Percentiles rank a stretch among this genome's conserved stretches.
These are phyloP conservation scores for Cenopis cana DNA, from an alignment of 2,888 invertebrate species.

Conservation along the genomic window DNA sequence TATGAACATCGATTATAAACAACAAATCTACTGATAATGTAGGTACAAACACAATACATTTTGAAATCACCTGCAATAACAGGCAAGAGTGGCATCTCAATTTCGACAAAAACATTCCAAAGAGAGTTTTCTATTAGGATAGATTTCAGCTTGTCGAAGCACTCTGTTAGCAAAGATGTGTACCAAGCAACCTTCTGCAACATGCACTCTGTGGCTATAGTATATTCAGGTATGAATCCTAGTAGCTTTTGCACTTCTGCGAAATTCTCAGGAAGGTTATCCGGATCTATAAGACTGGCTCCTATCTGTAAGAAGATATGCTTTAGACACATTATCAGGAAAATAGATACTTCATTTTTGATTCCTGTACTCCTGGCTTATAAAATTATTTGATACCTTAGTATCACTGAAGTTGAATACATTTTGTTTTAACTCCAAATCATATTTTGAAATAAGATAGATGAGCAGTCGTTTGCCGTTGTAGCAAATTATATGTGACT, in stretches of 20 bases:
- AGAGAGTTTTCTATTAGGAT: slow-evolving; percentile 60
- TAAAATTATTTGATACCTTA: slow-evolving; percentile 58
- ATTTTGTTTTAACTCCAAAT: slow-evolving; percentile 52
- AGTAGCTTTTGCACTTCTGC: slow-evolving; percentile 64
- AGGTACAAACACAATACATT: background rate
- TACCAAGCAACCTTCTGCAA: slow-evolving; percentile 70
- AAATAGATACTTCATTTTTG: background rate
- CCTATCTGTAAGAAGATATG: slow-evolving; percentile 61
- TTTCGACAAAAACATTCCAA: slow-evolving; percentile 72
- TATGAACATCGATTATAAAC: too few species aligned
- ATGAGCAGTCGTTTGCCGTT: slow-evolving; percentile 69
- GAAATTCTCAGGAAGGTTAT: slow-evolving; percentile 71
- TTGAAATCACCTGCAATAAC: slow-evolving; percentile 68
- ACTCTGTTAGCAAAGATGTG: slow-evolving; percentile 57
- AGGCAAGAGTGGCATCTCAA: slow-evolving; percentile 78
- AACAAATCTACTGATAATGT: background rate
- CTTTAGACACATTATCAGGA: background rate
- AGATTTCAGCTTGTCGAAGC: slow-evolving; percentile 52
- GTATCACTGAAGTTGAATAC: slow-evolving; percentile 57
- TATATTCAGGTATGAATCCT: slow-evolving; percentile 57
- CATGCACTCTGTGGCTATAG: slow-evolving; percentile 63
- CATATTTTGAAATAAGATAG: slow-evolving; percentile 59
- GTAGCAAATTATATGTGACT: slow-evolving; percentile 67
- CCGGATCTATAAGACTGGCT: slow-evolving; percentile 73
- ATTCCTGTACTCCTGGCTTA: background rate